A percentile compares a stretch with the other conserved stretches of the same genome.
Evolutionary conservation across 1,140 invertebrate genomes (phyloP).

Genomic region (Euura lappo): DNA sequence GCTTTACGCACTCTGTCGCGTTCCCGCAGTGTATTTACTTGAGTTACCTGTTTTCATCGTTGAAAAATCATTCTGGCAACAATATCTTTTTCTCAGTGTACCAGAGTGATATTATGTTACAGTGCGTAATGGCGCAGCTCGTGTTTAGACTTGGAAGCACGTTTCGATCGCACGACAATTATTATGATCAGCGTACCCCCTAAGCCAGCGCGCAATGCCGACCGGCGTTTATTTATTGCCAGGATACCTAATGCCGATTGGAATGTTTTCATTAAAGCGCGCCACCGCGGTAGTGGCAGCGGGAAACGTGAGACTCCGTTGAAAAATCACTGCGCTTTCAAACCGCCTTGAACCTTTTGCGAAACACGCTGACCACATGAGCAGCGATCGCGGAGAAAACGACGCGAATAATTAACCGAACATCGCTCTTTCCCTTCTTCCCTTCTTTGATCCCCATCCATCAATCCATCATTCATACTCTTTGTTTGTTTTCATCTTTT

Average conservation of each 20-base stretch:
- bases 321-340: not conserved
- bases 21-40: too few species aligned
- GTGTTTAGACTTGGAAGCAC: slow-evolving; percentile 34
- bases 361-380: not conserved
- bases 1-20: too few species aligned
- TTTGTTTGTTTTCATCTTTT: too few species aligned
- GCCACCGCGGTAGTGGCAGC: not conserved
- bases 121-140: slow-evolving; percentile 12
- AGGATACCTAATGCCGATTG: slow-evolving; percentile 4
- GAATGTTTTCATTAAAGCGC: slow-evolving; percentile 7
- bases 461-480: too few species aligned
- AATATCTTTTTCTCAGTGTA: not conserved
- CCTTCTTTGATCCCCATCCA: too few species aligned
- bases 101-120: slow-evolving; percentile 15
- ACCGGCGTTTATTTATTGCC: slow-evolving; percentile 15
- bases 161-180: slow-evolving; percentile 24
- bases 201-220: slow-evolving; percentile 19
- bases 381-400: too few species aligned
- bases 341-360: slow-evolving; percentile 3
- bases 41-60: too few species aligned
- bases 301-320: not conserved
- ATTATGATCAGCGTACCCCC: slow-evolving; percentile 20
- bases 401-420: too few species aligned
- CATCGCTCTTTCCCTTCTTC: too few species aligned
- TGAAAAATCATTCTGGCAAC: too few species aligned